A percentile compares a stretch with the other conserved stretches of the same genome.
phyloP scores from a whole-genome alignment of 2,113 vertebrate species.

The Alligator sinensis region DNA sequence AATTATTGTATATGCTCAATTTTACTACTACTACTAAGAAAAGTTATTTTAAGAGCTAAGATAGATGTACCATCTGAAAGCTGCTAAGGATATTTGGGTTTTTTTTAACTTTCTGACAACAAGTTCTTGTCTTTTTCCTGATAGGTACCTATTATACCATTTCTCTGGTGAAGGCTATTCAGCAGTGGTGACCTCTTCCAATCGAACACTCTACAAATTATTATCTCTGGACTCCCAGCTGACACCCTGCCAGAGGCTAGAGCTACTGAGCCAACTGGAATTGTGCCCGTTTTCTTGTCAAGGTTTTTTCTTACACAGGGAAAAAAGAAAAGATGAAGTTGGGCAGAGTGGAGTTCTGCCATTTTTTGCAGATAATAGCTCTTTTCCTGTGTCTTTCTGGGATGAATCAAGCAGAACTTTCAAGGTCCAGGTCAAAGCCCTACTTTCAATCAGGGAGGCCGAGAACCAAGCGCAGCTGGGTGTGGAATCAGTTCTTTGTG shows the following conservation, averaged over 20 bases:
- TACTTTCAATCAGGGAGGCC: conserved; percentile 82
- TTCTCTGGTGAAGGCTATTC: conserved; percentile 73
- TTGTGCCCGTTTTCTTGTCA: conserved; percentile 68
- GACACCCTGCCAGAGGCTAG: conserved; percentile 77
- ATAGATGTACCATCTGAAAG: background rate
- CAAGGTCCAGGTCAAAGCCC: conserved; percentile 81
- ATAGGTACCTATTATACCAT: conserved; percentile 83
- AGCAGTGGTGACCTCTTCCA: conserved; percentile 77
- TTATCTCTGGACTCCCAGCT: conserved; percentile 78
- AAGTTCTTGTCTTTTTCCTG: conserved; percentile 68
- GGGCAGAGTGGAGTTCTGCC: conserved; percentile 83
- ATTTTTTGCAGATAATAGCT: conserved; percentile 85
- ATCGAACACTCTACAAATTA: conserved; percentile 73
- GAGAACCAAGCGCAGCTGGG: conserved; percentile 96
- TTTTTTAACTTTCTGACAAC: conserved; percentile 74
- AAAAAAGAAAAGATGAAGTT: conserved; percentile 82
- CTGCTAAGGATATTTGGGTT: background rate
- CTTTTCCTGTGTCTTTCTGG: conserved; percentile 87
- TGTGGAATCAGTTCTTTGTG: conserved; percentile 99
- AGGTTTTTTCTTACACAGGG: conserved; percentile 74
- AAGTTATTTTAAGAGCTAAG: background rate
- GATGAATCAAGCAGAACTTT: conserved; percentile 84
- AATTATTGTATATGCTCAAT: background rate
- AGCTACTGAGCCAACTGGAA: conserved; percentile 78
- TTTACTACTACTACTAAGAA: background rate